These are phyloP conservation scores for Microtus montanus DNA, from an alignment of 2,113 vertebrate species.

Conservation along the genomic window DNA sequence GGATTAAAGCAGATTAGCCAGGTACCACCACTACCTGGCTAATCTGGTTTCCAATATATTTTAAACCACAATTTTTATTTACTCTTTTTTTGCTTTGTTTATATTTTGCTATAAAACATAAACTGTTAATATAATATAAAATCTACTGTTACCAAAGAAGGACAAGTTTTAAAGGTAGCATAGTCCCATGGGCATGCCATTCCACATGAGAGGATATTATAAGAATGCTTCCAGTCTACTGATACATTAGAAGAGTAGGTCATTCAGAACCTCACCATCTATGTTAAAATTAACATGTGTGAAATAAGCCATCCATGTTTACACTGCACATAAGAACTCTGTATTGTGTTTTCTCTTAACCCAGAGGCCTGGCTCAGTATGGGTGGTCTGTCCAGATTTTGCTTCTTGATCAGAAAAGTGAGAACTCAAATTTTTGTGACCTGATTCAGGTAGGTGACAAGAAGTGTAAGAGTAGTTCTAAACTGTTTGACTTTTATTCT, in stretches of 20 bases:
- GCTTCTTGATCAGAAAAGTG: background rate
- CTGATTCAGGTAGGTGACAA: background rate
- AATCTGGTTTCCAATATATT: background rate
- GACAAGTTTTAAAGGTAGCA: conserved; percentile 27
- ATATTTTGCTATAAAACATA: background rate
- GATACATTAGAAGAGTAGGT: background rate
- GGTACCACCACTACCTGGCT: too few relatives aligned
- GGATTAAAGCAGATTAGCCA: too few relatives aligned
- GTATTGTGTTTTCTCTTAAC: background rate
- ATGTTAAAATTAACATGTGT: background rate
- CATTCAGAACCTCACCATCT: conserved; percentile 24
- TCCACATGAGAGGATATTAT: background rate
- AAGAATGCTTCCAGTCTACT: background rate
- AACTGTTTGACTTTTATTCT: background rate
- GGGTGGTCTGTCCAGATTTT: background rate
- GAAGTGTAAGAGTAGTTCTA: background rate
- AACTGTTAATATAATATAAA: too few relatives aligned
- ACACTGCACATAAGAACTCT: background rate
- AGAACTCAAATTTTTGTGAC: background rate
- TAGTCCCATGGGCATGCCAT: background rate
- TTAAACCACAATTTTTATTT: conserved; percentile 12
- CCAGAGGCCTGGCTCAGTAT: background rate
- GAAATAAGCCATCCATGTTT: background rate
- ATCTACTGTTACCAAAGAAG: background rate
- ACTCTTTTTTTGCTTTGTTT: background rate